phyloP scores from a whole-genome alignment of 2,113 vertebrate genomes.

The Mobula birostris region DNA sequence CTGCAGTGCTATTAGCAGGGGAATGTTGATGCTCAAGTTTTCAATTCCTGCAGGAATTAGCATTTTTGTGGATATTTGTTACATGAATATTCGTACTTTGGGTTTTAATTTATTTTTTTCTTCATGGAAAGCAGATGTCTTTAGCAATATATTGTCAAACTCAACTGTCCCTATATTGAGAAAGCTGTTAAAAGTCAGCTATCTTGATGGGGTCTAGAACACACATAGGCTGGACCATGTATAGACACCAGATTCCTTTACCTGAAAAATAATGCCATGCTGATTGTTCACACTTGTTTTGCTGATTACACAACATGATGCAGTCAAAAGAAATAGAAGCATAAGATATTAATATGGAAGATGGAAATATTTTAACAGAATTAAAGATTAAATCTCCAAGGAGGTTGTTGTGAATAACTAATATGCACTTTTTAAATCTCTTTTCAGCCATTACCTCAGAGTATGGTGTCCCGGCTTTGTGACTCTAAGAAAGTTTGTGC shows the following conservation, averaged over 20 bases:
- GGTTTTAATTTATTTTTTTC: not conserved
- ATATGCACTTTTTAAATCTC: conserved; percentile 31
- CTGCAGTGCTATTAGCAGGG: not conserved
- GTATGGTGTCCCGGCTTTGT: conserved; percentile 85
- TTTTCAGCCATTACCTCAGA: conserved; percentile 73
- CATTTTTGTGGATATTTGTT: not conserved
- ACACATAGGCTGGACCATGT: too few species aligned
- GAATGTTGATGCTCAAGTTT: not conserved
- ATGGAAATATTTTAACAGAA: not conserved
- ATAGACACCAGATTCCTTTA: too few species aligned
- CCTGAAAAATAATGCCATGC: too few species aligned
- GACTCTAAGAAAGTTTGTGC: conserved; percentile 95
- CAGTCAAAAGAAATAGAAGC: not conserved
- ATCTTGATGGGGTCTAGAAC: too few species aligned
- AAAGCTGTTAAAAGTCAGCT: too few species aligned
- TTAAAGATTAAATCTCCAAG: not conserved
- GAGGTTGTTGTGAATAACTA: not conserved
- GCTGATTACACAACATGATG: not conserved
- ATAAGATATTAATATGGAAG: not conserved
- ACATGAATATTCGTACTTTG: not conserved
- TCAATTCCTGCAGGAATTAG: not conserved
- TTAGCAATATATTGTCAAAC: too few species aligned
- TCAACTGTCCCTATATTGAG: too few species aligned
- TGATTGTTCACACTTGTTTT: not conserved
- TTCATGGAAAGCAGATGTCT: too few species aligned